Evolutionary conservation across 2,113 vertebrate species (phyloP).

Genomic region (Solea senegalensis): DNA sequence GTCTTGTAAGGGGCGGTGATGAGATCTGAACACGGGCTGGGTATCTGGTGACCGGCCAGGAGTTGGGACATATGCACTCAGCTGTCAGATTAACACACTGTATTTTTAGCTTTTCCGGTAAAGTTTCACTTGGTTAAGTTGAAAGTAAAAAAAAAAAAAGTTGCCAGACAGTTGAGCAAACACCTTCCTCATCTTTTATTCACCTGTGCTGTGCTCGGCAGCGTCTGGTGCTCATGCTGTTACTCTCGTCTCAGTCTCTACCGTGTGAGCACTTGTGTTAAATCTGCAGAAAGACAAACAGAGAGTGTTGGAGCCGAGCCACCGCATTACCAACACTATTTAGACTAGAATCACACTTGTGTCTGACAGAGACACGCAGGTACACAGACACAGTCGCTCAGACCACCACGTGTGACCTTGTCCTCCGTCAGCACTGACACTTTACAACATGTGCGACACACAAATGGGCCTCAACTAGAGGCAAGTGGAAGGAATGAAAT

Average conservation of each 20-base stretch:
- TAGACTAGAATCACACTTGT: conserved; percentile 52
- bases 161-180: conserved; percentile 10
- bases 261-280: conserved; percentile 6
- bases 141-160: conserved; percentile 8
- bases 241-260: background rate
- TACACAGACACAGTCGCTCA: conserved; percentile 27
- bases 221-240: conserved; percentile 9
- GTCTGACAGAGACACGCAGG: conserved; percentile 14
- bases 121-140: conserved; percentile 22
- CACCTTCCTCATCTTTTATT: conserved; percentile 6
- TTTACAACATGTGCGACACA: conserved; percentile 32
- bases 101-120: conserved; percentile 40
- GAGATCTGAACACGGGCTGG: conserved; percentile 47
- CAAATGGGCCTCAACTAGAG: conserved; percentile 8
- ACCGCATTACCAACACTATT: conserved; percentile 56
- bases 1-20: conserved; percentile 55
- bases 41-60: conserved; percentile 42
- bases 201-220: background rate
- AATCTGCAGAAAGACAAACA: conserved; percentile 10
- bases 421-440: conserved; percentile 20
- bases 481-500: background rate
- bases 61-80: conserved; percentile 2
- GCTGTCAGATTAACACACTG: conserved; percentile 15
- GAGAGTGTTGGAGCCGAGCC: background rate
- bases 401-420: conserved; percentile 9